Base-by-base conservation (phyloP, 2,113 vertebrate genomes). In the Aythya baeri region DNA sequence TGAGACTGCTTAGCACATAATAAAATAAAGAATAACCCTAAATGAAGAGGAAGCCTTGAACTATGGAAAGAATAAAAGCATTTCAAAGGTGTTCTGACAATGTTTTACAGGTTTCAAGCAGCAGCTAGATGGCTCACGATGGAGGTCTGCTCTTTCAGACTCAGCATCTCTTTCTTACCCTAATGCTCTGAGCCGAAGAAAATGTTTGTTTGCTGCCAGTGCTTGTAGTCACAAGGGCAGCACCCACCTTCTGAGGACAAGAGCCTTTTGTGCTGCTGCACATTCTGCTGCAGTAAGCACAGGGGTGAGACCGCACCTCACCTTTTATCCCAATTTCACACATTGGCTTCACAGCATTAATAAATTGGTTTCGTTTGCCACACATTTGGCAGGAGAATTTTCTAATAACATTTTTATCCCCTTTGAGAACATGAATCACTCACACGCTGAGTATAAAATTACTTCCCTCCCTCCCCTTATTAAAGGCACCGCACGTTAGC, bases 321-420 rank as follows among this genome's bases (percentile, higher is more conserved):
- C 84, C 90, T 95, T 88, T 91, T 94, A 92, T 91, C 87, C 90
- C 88, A 74, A 85, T 94, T 97, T 94, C 92, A 97, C 91, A 97
- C 87, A 8, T 94, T 78, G 91, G 86, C 88, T 94, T 95, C 86
- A 85, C 84, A 91, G 90, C 90, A 82, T 94, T 94, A 95, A 91
- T 96, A 95, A 97, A 97, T 97, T 94, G 91, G 91, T 96, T 97
- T 96, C 91, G 41, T 96, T 96, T 92, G 94, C 93, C 93, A 96
- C 96, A 94, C 94, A 89, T 97, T 97, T 90, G 89, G 88, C 94
- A 95, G 70, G 96, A 96, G 93, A 95, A 95, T 93, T 96, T 97
- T 95, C 94, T 96, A 97, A 97, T 97, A 96, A 96, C 91, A 59
- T 92, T 96, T 95, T 97, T 97, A 97, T 97, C 94, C 91, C 90